Conservation (phyloP, 2,888 invertebrate species). For the Cabera pusaria region DNA sequence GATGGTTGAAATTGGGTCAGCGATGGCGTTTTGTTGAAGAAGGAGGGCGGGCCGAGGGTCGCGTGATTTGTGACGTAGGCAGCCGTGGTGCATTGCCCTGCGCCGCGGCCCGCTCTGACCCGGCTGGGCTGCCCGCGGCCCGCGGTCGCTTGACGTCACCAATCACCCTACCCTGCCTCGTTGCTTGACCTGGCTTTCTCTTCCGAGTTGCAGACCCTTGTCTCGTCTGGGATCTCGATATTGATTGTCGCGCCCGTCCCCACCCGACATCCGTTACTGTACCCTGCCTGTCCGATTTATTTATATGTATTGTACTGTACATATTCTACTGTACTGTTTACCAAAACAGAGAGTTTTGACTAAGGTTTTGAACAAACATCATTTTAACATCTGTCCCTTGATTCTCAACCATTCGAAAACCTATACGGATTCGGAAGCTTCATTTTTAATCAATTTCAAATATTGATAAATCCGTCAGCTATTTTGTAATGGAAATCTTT, state of each 20-base stretch:
- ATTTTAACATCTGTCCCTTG: too few species aligned
- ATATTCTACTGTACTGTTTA: too few species aligned
- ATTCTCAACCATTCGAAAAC: too few species aligned
- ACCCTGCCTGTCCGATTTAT: constrained; percentile 1
- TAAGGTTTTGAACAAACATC: too few species aligned
- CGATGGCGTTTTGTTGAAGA: constrained; percentile 27
- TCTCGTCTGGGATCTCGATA: constrained; percentile 15
- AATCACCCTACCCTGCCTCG: constrained; percentile 39
- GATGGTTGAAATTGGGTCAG: constrained; percentile 48
- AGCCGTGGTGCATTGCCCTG: constrained; percentile 55
- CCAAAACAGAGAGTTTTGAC: too few species aligned
- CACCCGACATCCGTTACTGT: constrained; percentile 5
- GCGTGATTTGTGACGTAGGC: constrained; percentile 3
- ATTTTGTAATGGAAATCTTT: too few species aligned
- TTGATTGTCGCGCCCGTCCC: too few species aligned
- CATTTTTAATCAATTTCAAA: too few species aligned
- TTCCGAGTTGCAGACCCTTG: constrained; percentile 30
- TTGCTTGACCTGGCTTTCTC: constrained; percentile 34
- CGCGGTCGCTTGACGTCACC: constrained; percentile 20
- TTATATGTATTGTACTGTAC: too few species aligned
- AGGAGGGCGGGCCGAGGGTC: constrained; percentile 33
- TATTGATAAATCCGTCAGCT: too few species aligned
- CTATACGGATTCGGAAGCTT: too few species aligned
- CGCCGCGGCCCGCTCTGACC: constrained; percentile 27
- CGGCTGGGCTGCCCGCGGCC: constrained; percentile 22